A percentile compares a stretch with the other conserved stretches of the same genome.
Evolutionary conservation across 2,888 invertebrate species (phyloP).

Genomic region (Ichneumoninae sp.): DNA sequence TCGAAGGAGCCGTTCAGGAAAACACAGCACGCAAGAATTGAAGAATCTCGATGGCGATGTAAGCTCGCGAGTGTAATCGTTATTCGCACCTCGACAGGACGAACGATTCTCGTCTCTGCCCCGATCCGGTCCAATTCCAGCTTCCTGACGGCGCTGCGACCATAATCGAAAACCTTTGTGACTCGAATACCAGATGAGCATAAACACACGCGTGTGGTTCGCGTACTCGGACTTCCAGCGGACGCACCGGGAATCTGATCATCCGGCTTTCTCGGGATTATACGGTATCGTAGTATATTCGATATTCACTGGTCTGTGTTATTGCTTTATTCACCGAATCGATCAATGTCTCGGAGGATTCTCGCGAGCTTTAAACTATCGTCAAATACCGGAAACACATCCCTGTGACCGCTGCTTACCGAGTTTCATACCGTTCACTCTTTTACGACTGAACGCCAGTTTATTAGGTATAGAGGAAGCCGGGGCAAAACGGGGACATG

Average conservation of each 20-base stretch:
- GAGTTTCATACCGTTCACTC: slow-evolving; percentile 54
- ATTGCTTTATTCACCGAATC: slow-evolving; percentile 7
- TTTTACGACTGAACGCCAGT: slow-evolving; percentile 59
- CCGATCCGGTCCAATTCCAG: slow-evolving; percentile 44
- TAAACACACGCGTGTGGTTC: too few relatives aligned
- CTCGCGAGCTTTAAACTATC: neutral
- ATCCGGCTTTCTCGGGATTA: neutral
- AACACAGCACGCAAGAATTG: neutral
- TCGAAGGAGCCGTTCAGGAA: neutral
- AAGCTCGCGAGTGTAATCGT: slow-evolving; percentile 33
- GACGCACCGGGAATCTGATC: neutral
- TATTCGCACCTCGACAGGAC: slow-evolving; percentile 47
- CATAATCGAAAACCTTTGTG: slow-evolving; percentile 49
- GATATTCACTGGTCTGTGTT: neutral
- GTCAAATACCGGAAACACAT: neutral
- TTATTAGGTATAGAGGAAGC: slow-evolving; percentile 51
- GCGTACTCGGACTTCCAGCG: too few relatives aligned
- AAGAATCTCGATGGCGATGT: slow-evolving; percentile 19
- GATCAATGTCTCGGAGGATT: neutral
- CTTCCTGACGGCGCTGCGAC: slow-evolving; percentile 51
- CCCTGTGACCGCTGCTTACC: neutral
- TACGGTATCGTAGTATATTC: neutral
- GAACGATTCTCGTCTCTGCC: slow-evolving; percentile 23
- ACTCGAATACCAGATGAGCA: neutral
- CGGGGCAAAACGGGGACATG: too few relatives aligned